Evolutionary conservation across 2,888 invertebrate genomes (phyloP).

Genomic region (Himalopsyche tibetana): DNA sequence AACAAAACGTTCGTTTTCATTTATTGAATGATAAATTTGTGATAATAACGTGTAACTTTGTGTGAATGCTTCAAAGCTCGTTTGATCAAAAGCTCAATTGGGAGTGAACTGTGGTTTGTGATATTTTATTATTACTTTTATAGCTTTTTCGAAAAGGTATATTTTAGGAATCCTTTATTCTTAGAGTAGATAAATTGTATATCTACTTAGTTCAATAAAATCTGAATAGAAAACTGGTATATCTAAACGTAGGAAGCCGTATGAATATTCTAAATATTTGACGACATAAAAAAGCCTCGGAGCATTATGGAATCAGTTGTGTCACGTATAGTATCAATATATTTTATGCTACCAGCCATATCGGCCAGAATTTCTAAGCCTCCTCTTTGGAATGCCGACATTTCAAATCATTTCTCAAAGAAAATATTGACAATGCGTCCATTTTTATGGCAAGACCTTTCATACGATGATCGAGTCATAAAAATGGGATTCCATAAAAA

Average conservation of each 20-base stretch:
- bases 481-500: constrained; percentile 37
- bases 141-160: not conserved
- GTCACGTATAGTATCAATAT: constrained; percentile 40
- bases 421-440: constrained; percentile 43
- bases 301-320: constrained; percentile 13
- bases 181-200: not conserved
- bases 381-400: constrained; percentile 18
- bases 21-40: too few relatives aligned
- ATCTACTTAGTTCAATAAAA: constrained; percentile 20
- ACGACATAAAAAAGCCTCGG: not conserved
- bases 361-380: constrained; percentile 26
- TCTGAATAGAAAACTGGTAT: constrained; percentile 27
- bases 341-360: constrained; percentile 27
- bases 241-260: not conserved
- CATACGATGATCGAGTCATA: constrained; percentile 40
- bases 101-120: too few relatives aligned
- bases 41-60: too few relatives aligned
- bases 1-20: too few relatives aligned
- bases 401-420: constrained; percentile 32
- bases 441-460: constrained; percentile 41
- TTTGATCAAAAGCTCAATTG: too few relatives aligned
- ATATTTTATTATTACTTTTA: not conserved
- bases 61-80: too few relatives aligned
- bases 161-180: not conserved
- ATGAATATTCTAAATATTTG: constrained; percentile 42